A percentile compares a stretch with the other conserved stretches of the same genome.
Conservation (phyloP, 2,797 vertebrate genomes). For the Otus scops region DNA sequence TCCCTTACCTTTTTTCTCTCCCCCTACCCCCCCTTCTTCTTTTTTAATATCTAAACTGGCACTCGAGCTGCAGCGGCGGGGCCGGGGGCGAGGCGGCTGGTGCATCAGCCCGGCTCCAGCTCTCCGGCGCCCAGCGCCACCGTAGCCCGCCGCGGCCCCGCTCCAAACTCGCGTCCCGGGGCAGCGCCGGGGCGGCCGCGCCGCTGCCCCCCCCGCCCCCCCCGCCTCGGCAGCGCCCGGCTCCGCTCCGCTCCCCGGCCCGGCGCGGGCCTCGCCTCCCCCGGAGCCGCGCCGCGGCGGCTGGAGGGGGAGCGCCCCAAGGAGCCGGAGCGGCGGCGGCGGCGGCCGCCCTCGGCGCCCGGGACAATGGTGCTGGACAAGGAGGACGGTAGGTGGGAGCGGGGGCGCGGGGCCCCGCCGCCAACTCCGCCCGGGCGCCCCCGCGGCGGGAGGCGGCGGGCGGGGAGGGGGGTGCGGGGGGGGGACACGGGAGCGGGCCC, state of each 20-base stretch:
- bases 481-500: too few relatives aligned
- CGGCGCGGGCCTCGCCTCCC: neutral
- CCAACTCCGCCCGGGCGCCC: neutral
- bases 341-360: conserved; percentile 81
- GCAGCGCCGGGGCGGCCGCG: neutral
- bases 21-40: neutral
- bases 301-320: conserved; percentile 77
- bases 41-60: conserved; percentile 20
- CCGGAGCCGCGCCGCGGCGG: conserved; percentile 14
- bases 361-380: conserved; percentile 94
- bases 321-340: conserved; percentile 79
- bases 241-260: neutral
- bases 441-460: neutral
- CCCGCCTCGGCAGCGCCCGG: neutral
- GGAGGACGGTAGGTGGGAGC: conserved; percentile 91
- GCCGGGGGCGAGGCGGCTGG: neutral
- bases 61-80: conserved; percentile 20
- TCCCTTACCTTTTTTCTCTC: neutral
- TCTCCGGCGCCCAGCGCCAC: neutral
- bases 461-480: neutral
- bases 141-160: conserved; percentile 45
- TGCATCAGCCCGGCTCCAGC: neutral
- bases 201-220: neutral
- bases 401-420: neutral
- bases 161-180: conserved; percentile 63